Percentiles rank a stretch among this genome's conserved stretches.
phyloP scores from a whole-genome alignment of 2,113 vertebrate species.

The Aegithalos caudatus region DNA sequence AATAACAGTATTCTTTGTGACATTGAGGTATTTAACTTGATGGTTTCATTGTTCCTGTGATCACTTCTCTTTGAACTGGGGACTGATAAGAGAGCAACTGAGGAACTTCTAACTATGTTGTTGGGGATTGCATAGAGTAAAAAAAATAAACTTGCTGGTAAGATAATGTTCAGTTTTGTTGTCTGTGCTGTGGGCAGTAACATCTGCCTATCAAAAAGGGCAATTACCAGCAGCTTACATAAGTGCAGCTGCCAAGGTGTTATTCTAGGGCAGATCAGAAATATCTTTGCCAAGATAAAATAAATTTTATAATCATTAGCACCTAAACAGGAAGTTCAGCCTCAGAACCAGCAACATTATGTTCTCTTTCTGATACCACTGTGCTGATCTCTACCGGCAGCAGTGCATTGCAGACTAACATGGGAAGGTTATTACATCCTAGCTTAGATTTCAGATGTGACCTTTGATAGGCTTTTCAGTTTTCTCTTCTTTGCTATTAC shows the following conservation, averaged over 20 bases:
- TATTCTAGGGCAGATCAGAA: not conserved
- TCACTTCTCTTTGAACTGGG: not conserved
- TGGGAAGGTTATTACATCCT: not conserved
- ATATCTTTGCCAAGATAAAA: not conserved
- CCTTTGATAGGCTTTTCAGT: not conserved
- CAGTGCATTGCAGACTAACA: not conserved
- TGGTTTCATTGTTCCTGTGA: not conserved
- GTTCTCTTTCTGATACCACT: not conserved
- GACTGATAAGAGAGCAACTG: not conserved
- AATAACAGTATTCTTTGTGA: not conserved
- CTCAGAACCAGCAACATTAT: not conserved
- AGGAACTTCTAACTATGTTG: not conserved
- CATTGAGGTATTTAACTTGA: not conserved
- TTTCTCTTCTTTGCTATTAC: slow-evolving; percentile 10
- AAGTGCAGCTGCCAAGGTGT: not conserved
- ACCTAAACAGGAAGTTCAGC: not conserved
- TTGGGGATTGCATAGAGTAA: not conserved
- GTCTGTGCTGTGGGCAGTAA: not conserved
- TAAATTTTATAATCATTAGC: not conserved
- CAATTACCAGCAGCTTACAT: not conserved
- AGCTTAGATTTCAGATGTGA: not conserved
- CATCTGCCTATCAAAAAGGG: not conserved
- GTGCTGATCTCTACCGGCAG: not conserved
- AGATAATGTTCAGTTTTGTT: not conserved
- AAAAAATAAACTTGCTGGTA: not conserved